A percentile compares a stretch with the other conserved stretches of the same genome.
Conservation (phyloP, 37 sponge, comb jelly and placozoan genomes). For the Dysidea cf. avara region DNA sequence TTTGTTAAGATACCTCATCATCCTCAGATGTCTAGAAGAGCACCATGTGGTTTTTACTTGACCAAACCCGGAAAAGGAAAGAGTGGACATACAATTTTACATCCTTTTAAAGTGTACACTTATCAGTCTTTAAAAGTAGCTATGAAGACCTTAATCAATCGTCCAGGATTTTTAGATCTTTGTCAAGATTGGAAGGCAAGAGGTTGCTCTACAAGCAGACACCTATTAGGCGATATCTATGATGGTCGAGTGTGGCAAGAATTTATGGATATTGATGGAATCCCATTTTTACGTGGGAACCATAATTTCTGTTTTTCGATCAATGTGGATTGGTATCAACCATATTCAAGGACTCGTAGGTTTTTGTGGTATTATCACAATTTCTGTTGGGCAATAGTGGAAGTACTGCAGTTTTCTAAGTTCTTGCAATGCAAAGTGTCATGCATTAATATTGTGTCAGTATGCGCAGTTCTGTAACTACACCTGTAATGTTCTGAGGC, state of each 20-base stretch:
- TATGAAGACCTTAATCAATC: slow-evolving; percentile 9
- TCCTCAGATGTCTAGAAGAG: slow-evolving; percentile 26
- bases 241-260: slow-evolving; percentile 49
- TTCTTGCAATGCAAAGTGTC: too few relatives aligned
- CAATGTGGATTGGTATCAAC: slow-evolving; percentile 31
- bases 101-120: slow-evolving; percentile 31
- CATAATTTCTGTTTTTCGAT: slow-evolving; percentile 17
- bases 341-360: too few relatives aligned
- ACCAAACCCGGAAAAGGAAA: slow-evolving; percentile 6
- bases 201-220: background rate
- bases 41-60: slow-evolving; percentile 25
- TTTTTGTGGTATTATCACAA: too few relatives aligned
- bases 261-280: slow-evolving; percentile 3
- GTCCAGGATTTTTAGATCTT: slow-evolving; percentile 18
- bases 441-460: too few relatives aligned
- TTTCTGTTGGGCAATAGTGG: too few relatives aligned
- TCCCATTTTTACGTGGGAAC: slow-evolving; percentile 12
- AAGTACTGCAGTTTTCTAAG: too few relatives aligned
- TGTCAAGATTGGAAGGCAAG: slow-evolving; percentile 32
- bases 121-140: slow-evolving; percentile 21
- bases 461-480: too few relatives aligned
- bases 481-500: too few relatives aligned
- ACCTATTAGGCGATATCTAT: slow-evolving; percentile 16
- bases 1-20: slow-evolving; percentile 51
- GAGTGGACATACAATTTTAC: slow-evolving; percentile 1